Evolutionary conservation across 2,113 vertebrate genomes (phyloP), one percentile per base, ranked within the genome.

Genomic region (Reinhardtius hippoglossoides): DNA sequence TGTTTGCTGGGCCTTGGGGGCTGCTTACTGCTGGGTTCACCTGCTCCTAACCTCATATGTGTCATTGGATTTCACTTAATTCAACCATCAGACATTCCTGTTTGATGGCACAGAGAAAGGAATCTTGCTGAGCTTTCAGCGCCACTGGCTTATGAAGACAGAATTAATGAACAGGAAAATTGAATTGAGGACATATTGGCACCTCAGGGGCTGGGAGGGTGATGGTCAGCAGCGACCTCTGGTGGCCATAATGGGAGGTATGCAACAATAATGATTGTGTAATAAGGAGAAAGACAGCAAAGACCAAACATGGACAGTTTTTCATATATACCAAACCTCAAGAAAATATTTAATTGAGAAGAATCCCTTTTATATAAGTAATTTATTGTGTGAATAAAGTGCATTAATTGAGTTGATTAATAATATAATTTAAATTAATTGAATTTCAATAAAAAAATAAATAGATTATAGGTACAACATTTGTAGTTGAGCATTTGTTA

Each of bases 161-260:
- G 80, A 88, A 78, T 87, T 88, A 92, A 89, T 85, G 89, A 74
- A 67, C 5, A 64, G 85, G 88, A 88, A 91, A 91, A 92, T 87
- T 89, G 75, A 89, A 87, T 71, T 50, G 67, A 78, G 66, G 83
- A 81, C 67, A 54, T 74, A 84, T 71, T 78, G 80, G 55, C 48
- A 62, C 63, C 56, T 14, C 4, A 37, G 64, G 82, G 74, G 65
- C 4, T 9, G 5, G 35, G 7, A 9, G 61, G 9, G 21, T 54
- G 20, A 6, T 9, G 20, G 50, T 4, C 50, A 54, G 20, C 18
- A 9, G 50, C 46, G 6, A 18, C 20, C 50, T 54, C 50, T 21
- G 20, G 50, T 54, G 50, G 50, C 50, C 50, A 54, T 54, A 9
- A 48, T 16, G 44, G 42, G 15, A 73, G 63, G 9, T 54, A 26